Percentiles rank a stretch among this genome's conserved stretches.
phyloP scores from a whole-genome alignment of 2,888 invertebrate genomes.

The Cephus pulcher region DNA sequence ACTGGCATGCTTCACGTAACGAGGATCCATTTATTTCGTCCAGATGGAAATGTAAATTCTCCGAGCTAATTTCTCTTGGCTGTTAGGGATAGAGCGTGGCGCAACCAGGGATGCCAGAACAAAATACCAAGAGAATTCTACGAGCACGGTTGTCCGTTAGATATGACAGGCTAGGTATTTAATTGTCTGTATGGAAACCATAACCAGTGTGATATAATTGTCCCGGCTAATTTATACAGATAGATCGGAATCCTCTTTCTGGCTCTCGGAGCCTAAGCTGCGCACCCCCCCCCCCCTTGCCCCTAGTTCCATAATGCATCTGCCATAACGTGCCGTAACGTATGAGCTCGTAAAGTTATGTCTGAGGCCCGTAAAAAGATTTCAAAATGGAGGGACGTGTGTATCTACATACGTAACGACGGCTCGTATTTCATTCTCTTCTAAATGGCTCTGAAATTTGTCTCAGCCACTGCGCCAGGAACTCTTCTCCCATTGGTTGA shows the following conservation, averaged over 20 bases:
- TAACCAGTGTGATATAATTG: conserved; percentile 45
- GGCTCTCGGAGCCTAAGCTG: background rate
- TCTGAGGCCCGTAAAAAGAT: background rate
- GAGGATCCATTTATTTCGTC: conserved; percentile 61
- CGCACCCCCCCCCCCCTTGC: background rate
- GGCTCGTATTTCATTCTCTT: background rate
- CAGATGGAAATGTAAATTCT: conserved; percentile 59
- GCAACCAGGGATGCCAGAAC: too few relatives aligned
- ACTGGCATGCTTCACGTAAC: conserved; percentile 45
- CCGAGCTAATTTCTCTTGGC: conserved; percentile 57
- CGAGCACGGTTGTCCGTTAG: conserved; percentile 13
- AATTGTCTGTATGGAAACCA: conserved; percentile 38
- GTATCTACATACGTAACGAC: background rate
- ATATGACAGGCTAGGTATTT: conserved; percentile 42
- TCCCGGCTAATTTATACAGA: conserved; percentile 51
- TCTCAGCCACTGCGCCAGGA: background rate
- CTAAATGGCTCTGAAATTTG: background rate
- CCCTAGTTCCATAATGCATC: too few relatives aligned
- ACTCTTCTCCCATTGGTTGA: too few relatives aligned
- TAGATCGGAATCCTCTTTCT: conserved; percentile 9
- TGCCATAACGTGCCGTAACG: background rate
- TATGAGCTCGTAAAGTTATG: conserved; percentile 10
- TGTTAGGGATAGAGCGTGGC: background rate
- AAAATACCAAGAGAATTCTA: too few relatives aligned
- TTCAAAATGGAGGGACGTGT: too few relatives aligned